Evolutionary conservation across 2,797 vertebrate species (phyloP), one percentile per base, ranked within the genome.

Genomic region (Sebastes vulpes): DNA sequence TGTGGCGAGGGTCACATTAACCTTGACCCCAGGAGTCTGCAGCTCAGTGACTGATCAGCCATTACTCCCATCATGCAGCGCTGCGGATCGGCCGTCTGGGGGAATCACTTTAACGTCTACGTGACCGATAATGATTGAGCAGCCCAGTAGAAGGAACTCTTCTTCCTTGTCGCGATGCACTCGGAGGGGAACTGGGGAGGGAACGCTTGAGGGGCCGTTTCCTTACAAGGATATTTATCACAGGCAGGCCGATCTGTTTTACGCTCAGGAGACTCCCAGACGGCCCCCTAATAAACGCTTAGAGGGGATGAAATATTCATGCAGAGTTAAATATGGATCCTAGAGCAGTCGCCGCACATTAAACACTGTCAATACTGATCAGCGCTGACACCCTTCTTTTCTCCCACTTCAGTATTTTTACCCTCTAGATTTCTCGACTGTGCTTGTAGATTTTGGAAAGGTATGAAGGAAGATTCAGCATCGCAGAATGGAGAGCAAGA

Each of bases 291-390:
- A 95, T 95, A 95, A 95, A 95, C 63, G 81, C 89, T 93, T 92
- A 90, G 81, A 92, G 69, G 26, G 58, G 79, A 94, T 94, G 89
- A 95, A 95, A 95, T 94, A 96, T 95, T 95, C 92, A 95, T 93
- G 84, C 77, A 20, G 87, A 92, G 91, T 94, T 94, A 95, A 95
- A 94, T 94, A 94, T 93, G 89, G 93, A 95, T 94, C 91, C 84
- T 89, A 57, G 83, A 89, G 89, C 86, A 79, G 90, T 95, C 84
- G 65, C 81, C 20, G 59, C 65, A 48, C 83, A 92, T 95, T 93
- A 93, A 88, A 91, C 81, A 82, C 86, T 71, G 82, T 93, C 92
- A 91, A 84, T 92, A 84, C 89, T 92, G 90, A 95, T 94, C 92
- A 91, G 79, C 38, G 26, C 83, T 83, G 91, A 93, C 88, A 92